A percentile compares a stretch with the other conserved stretches of the same genome.
phyloP scores from a whole-genome alignment of 2,888 invertebrate species.

The Ophraella communa region DNA sequence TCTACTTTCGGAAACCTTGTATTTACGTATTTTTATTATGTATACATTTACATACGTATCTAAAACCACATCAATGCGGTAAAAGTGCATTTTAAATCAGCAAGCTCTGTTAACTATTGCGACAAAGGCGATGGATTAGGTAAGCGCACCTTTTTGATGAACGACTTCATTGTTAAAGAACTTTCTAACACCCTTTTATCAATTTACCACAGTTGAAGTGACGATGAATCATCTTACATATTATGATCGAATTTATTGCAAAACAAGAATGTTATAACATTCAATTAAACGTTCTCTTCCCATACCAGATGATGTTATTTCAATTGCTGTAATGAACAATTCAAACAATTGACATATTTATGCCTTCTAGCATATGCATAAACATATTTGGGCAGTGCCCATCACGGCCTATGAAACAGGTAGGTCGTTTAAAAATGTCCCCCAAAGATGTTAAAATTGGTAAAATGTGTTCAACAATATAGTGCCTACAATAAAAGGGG shows the following conservation, averaged over 20 bases:
- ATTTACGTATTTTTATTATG: too few species aligned
- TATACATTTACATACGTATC: background rate
- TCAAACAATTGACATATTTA: conserved; percentile 32
- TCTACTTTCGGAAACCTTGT: background rate
- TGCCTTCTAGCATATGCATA: conserved; percentile 23
- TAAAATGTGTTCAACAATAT: too few species aligned
- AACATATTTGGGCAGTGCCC: too few species aligned
- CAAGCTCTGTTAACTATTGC: background rate
- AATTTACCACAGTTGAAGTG: background rate
- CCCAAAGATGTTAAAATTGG: too few species aligned
- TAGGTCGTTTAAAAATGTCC: too few species aligned
- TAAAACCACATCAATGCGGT: background rate
- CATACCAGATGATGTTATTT: conserved; percentile 27
- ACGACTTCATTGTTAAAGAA: conserved; percentile 5
- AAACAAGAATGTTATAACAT: conserved; percentile 7
- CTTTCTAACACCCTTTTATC: conserved; percentile 17
- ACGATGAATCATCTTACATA: conserved; percentile 20
- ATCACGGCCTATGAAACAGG: too few species aligned
- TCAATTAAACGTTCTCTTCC: conserved; percentile 17
- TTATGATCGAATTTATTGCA: conserved; percentile 25
- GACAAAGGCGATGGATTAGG: background rate
- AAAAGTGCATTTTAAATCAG: background rate
- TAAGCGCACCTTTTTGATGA: conserved; percentile 15
- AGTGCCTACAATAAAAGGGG: too few species aligned
- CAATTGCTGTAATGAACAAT: conserved; percentile 31